Percentiles rank a stretch among this genome's conserved stretches.
phyloP scores from a whole-genome alignment of 2,888 invertebrate species.

The Drepanosiphum platanoidis region DNA sequence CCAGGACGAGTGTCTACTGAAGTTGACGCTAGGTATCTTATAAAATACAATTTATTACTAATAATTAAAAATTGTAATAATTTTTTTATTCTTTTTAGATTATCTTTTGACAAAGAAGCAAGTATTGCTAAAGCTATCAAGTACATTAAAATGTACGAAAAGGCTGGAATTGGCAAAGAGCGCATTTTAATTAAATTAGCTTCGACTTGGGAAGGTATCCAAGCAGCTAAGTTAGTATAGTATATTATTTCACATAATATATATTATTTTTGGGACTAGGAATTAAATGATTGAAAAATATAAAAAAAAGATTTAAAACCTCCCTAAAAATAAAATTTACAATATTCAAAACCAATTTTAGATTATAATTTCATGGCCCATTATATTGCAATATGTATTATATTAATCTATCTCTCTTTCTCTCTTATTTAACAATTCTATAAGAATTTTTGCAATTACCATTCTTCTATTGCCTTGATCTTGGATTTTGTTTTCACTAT shows the following conservation, averaged over 20 bases:
- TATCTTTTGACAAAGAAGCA: conserved; percentile 93
- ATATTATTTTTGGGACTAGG: background rate
- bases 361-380: too few relatives aligned
- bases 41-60: conserved; percentile 3
- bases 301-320: too few relatives aligned
- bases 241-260: background rate
- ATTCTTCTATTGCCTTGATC: too few relatives aligned
- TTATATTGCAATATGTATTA: too few relatives aligned
- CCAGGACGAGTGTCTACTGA: conserved; percentile 97
- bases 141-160: conserved; percentile 88
- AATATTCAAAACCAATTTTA: too few relatives aligned
- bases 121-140: conserved; percentile 90
- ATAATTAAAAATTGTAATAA: background rate
- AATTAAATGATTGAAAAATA: too few relatives aligned
- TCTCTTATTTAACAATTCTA: too few relatives aligned
- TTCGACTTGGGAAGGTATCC: conserved; percentile 99
- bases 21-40: conserved; percentile 85
- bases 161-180: conserved; percentile 88
- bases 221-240: conserved; percentile 86
- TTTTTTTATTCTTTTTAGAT: conserved; percentile 70
- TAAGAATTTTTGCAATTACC: too few relatives aligned
- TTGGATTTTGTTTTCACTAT: too few relatives aligned
- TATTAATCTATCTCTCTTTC: too few relatives aligned
- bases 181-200: conserved; percentile 96
- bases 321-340: too few relatives aligned